Conservation (phyloP, 2,797 vertebrate species). For the Platalea minor region DNA sequence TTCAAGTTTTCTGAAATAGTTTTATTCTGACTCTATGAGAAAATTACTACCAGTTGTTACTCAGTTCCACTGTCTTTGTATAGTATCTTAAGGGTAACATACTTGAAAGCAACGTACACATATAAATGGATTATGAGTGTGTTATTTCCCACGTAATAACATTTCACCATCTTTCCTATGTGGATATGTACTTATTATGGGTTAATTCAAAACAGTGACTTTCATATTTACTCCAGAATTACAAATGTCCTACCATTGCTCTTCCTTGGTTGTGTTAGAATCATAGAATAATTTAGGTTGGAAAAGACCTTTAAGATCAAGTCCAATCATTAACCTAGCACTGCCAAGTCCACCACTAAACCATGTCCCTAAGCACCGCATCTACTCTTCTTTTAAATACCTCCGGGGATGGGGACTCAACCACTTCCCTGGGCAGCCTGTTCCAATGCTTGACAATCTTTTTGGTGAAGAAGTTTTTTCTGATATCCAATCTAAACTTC, state of each 20-base stretch:
- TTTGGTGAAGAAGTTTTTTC: too few species aligned
- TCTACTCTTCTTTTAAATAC: too few species aligned
- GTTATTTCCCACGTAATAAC: neutral
- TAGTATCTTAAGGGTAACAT: neutral
- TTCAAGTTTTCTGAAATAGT: neutral
- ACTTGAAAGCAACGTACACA: neutral
- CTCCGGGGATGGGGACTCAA: too few species aligned
- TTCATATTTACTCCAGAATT: neutral
- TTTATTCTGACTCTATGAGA: neutral
- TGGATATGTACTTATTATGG: neutral
- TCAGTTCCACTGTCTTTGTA: neutral
- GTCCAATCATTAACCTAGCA: too few species aligned
- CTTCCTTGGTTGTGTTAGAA: neutral
- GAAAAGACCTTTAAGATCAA: too few species aligned
- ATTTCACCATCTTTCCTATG: neutral
- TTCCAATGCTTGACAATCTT: too few species aligned
- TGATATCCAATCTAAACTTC: too few species aligned
- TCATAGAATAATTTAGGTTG: too few species aligned
- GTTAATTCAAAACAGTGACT: neutral
- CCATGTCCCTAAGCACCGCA: too few species aligned
- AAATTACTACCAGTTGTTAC: neutral
- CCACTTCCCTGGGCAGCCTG: too few species aligned
- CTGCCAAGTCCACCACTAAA: too few species aligned
- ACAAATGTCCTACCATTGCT: neutral
- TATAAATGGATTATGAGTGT: neutral